A percentile compares a stretch with the other conserved stretches of the same genome.
Conservation (phyloP, 2,888 invertebrate genomes). For the Nomada ferruginata region DNA sequence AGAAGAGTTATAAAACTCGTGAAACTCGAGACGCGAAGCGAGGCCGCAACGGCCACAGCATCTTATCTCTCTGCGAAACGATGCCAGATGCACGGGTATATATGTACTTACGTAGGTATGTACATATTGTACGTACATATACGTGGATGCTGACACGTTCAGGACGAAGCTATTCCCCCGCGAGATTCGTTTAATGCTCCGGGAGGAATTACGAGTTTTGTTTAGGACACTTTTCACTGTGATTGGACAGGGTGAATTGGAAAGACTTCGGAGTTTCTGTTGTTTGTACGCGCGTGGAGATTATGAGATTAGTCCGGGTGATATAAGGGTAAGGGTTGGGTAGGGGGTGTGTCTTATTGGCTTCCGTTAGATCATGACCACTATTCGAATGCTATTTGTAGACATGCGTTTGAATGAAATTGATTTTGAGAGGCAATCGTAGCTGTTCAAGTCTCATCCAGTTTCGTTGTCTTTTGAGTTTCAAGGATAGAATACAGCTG, state of each 20-base stretch:
- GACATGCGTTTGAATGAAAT: too few relatives aligned
- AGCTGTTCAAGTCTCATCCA: too few relatives aligned
- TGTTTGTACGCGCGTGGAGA: background rate
- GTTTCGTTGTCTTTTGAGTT: too few relatives aligned
- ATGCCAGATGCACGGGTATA: conserved; percentile 45
- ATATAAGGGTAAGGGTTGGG: background rate
- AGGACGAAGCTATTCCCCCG: background rate
- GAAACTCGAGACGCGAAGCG: conserved; percentile 59
- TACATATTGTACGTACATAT: background rate
- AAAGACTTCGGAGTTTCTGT: background rate
- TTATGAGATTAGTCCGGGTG: background rate
- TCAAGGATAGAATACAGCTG: too few relatives aligned
- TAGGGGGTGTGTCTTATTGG: too few relatives aligned
- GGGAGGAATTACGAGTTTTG: background rate
- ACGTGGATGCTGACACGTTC: conserved; percentile 38
- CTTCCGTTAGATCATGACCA: too few relatives aligned
- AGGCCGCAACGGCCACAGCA: conserved; percentile 41
- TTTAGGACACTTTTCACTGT: background rate
- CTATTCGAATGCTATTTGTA: too few relatives aligned
- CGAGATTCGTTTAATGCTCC: conserved; percentile 1
- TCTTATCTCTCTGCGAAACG: conserved; percentile 44
- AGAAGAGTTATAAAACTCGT: conserved; percentile 56
- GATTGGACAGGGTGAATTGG: background rate
- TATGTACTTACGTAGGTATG: background rate
- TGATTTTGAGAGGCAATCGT: too few relatives aligned